These are phyloP conservation scores for Beris morrisii DNA, from an alignment of 2,888 invertebrate species.

Conservation along the genomic window DNA sequence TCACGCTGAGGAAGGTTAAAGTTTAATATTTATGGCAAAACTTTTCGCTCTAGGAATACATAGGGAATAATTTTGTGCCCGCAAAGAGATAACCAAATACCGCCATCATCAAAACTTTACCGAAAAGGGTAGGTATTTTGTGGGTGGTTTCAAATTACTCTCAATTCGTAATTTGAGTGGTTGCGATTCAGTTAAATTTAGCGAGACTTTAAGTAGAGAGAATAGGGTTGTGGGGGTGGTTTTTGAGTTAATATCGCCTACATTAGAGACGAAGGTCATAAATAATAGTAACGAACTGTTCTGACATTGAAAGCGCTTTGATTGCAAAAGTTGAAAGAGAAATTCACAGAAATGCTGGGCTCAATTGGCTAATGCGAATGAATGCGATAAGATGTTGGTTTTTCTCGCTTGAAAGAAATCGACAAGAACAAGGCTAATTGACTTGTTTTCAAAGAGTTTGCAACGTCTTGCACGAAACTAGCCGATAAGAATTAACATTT, in stretches of 20 bases:
- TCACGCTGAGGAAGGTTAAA: conserved; percentile 9
- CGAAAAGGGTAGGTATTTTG: background rate
- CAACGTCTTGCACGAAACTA: too few species aligned
- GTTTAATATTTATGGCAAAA: conserved; percentile 25
- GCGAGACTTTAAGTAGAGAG: too few species aligned
- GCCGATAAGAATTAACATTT: too few species aligned
- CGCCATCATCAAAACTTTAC: background rate
- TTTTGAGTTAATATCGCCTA: too few species aligned
- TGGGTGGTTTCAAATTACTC: conserved; percentile 10
- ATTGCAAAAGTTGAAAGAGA: background rate
- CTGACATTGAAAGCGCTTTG: conserved; percentile 17
- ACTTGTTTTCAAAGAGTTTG: too few species aligned
- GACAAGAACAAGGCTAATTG: too few species aligned
- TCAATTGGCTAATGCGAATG: too few species aligned
- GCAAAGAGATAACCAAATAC: background rate
- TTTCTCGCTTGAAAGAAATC: too few species aligned
- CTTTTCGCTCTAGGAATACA: background rate
- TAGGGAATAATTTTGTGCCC: conserved; percentile 6
- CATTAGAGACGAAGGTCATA: conserved; percentile 1
- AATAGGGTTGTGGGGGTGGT: too few species aligned
- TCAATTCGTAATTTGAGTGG: conserved; percentile 7
- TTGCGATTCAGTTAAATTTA: background rate
- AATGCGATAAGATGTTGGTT: too few species aligned
- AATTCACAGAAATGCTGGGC: too few species aligned
- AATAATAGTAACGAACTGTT: conserved; percentile 12